Conservation (phyloP, 2,888 invertebrate genomes). For the Andrena bucephala region DNA sequence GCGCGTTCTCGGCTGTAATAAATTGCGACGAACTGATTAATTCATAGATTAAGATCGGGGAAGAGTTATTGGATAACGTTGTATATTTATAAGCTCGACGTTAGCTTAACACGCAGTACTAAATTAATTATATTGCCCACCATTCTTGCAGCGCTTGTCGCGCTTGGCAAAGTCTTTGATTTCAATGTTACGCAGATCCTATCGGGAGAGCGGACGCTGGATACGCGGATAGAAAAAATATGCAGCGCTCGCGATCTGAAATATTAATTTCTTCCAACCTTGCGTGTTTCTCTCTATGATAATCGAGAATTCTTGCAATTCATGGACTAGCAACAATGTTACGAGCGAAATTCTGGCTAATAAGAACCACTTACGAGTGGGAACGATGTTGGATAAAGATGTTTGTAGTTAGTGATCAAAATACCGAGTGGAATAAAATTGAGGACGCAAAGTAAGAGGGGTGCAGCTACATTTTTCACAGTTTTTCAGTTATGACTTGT, state of each 20-base stretch:
- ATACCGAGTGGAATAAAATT: too few relatives aligned
- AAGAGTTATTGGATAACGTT: conserved; percentile 12
- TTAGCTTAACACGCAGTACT: neutral
- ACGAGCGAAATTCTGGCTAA: neutral
- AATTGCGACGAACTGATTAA: conserved; percentile 9
- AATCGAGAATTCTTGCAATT: neutral
- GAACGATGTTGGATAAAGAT: too few relatives aligned
- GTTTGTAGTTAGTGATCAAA: too few relatives aligned
- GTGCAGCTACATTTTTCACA: too few relatives aligned
- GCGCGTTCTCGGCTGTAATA: neutral
- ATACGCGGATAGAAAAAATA: neutral
- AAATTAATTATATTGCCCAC: conserved; percentile 26
- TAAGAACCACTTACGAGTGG: neutral
- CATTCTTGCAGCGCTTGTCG: neutral
- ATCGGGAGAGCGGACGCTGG: conserved; percentile 26
- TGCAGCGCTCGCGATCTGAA: conserved; percentile 11
- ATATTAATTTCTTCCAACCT: conserved; percentile 5
- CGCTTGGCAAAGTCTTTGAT: conserved; percentile 16
- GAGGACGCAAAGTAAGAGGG: too few relatives aligned
- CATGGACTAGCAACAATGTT: neutral
- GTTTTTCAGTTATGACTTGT: too few relatives aligned
- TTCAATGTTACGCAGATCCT: conserved; percentile 13
- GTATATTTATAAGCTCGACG: conserved; percentile 9
- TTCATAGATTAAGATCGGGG: conserved; percentile 25
- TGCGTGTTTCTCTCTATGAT: neutral